Evolutionary conservation across 2,113 vertebrate species (phyloP).

Genomic region (Scomber scombrus): DNA sequence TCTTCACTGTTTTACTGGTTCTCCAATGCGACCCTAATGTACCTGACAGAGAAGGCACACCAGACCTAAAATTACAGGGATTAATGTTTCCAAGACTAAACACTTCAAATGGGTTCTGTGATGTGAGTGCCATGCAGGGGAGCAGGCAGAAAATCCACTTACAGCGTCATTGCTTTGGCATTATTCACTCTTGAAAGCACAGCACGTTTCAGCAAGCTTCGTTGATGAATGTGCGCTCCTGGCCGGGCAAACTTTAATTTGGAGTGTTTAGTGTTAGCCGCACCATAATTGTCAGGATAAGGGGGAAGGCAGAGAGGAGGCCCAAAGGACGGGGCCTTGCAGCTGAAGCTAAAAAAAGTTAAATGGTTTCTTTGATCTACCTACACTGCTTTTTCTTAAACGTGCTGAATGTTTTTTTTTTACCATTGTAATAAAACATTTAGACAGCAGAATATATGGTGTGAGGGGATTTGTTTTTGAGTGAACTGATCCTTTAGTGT

Average conservation of each 20-base stretch:
- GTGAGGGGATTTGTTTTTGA: not conserved
- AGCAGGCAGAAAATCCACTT: constrained; percentile 84
- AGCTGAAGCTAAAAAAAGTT: constrained; percentile 42
- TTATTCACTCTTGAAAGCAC: constrained; percentile 79
- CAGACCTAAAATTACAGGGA: constrained; percentile 84
- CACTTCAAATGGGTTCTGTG: constrained; percentile 80
- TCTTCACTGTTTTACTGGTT: constrained; percentile 75
- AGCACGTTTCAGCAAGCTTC: constrained; percentile 65
- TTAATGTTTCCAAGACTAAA: constrained; percentile 84
- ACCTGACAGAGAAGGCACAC: constrained; percentile 81
- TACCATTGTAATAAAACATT: not conserved
- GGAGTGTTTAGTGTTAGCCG: constrained; percentile 69
- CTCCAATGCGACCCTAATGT: constrained; percentile 78
- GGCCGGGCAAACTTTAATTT: constrained; percentile 77
- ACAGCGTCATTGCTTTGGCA: constrained; percentile 75
- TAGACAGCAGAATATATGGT: not conserved
- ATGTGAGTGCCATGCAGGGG: constrained; percentile 76
- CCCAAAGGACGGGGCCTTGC: constrained; percentile 47
- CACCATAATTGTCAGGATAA: constrained; percentile 67
- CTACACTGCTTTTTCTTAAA: constrained; percentile 23
- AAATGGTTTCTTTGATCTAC: constrained; percentile 59
- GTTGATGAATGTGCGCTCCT: constrained; percentile 73
- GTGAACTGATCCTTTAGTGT: constrained; percentile 21
- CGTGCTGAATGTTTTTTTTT: constrained; percentile 4
- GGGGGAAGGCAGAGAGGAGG: constrained; percentile 31